phyloP scores from a whole-genome alignment of 2,113 vertebrate species.

The Crotalus tigris region DNA sequence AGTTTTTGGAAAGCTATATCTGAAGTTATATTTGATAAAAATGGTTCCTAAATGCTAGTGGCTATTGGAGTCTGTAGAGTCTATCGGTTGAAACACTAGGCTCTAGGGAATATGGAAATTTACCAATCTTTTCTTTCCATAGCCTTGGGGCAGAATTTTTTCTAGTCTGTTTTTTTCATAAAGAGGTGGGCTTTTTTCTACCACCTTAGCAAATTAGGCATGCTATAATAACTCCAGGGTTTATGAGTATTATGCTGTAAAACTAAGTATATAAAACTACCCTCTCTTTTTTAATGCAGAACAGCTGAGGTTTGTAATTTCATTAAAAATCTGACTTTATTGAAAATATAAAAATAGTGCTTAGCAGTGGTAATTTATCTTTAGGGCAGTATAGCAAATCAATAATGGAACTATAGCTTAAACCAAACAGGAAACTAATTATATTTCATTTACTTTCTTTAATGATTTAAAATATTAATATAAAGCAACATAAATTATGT shows the following conservation, averaged over 20 bases:
- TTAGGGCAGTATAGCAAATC: neutral
- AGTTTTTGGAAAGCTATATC: neutral
- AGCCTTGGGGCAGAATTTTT: neutral
- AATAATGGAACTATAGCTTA: neutral
- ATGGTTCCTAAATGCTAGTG: neutral
- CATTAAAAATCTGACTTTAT: conserved; percentile 15
- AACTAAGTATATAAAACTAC: conserved; percentile 4
- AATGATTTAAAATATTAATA: neutral
- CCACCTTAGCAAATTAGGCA: neutral
- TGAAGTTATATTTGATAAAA: neutral
- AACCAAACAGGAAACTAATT: neutral
- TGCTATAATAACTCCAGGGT: neutral
- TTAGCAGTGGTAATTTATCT: neutral
- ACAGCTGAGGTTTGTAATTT: neutral
- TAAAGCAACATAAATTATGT: conserved; percentile 31
- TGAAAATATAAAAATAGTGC: neutral
- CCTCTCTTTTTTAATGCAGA: neutral
- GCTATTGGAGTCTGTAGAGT: neutral
- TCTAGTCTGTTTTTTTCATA: neutral
- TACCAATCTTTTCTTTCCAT: neutral
- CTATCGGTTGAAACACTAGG: neutral
- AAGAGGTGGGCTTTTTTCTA: neutral
- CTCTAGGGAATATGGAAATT: neutral
- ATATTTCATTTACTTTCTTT: neutral
- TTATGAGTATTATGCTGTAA: neutral